Evolutionary conservation across 2,113 vertebrate species (phyloP).

Genomic region (Tricholaema leucomelas): DNA sequence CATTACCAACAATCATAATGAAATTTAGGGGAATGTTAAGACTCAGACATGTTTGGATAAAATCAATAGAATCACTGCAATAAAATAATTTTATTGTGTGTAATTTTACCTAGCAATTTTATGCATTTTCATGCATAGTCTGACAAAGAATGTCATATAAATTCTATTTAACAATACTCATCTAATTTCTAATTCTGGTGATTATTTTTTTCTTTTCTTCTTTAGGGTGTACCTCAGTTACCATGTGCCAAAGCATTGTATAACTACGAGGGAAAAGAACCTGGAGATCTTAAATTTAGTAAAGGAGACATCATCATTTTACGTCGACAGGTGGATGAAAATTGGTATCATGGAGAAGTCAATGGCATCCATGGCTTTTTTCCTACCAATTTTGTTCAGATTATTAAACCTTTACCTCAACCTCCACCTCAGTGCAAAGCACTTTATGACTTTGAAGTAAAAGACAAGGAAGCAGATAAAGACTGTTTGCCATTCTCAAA

Average conservation of each 20-base stretch:
- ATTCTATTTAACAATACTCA: neutral
- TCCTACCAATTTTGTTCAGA: constrained; percentile 97
- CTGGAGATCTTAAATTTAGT: constrained; percentile 95
- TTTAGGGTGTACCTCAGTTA: constrained; percentile 91
- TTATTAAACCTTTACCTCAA: constrained; percentile 96
- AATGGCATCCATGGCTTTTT: constrained; percentile 96
- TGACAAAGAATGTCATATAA: neutral
- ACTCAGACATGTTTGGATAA: neutral
- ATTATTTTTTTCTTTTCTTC: neutral
- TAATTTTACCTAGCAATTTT: neutral
- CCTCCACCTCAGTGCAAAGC: constrained; percentile 98
- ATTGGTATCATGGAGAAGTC: constrained; percentile 98
- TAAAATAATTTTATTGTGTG: neutral
- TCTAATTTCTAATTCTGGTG: neutral
- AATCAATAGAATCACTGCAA: neutral
- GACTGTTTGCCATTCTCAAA: constrained; percentile 98
- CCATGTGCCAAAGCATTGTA: constrained; percentile 98
- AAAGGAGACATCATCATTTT: constrained; percentile 98
- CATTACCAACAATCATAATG: neutral
- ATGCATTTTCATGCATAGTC: neutral
- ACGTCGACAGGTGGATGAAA: constrained; percentile 97
- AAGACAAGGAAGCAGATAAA: constrained; percentile 99
- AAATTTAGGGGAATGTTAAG: neutral
- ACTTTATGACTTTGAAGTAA: constrained; percentile 98
- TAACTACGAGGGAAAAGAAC: constrained; percentile 98